Conservation (phyloP, 1,140 invertebrate genomes). For the Dendrolimus kikuchii region DNA sequence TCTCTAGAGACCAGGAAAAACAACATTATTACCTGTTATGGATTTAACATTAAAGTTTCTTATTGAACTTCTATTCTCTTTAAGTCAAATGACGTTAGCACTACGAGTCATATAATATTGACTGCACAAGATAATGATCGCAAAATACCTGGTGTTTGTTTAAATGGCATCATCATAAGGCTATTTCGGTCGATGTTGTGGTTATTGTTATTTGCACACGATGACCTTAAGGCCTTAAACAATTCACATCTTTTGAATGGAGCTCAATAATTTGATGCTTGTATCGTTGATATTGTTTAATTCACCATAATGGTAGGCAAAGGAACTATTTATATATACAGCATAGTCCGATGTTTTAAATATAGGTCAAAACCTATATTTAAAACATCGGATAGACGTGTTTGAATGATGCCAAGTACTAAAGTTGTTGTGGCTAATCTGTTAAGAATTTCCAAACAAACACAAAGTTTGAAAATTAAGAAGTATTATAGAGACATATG, state of each 20-base stretch:
- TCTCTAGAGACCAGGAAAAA: too few relatives aligned
- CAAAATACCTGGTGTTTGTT: slow-evolving; percentile 11
- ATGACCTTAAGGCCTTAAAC: slow-evolving; percentile 20
- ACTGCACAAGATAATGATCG: slow-evolving; percentile 8
- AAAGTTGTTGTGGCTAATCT: too few relatives aligned
- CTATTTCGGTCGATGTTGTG: slow-evolving; percentile 26
- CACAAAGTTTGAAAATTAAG: too few relatives aligned
- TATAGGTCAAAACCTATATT: too few relatives aligned
- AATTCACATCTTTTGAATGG: slow-evolving; percentile 7
- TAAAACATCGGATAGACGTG: too few relatives aligned
- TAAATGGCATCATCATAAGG: slow-evolving; percentile 22
- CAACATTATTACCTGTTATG: too few relatives aligned
- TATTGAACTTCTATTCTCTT: too few relatives aligned
- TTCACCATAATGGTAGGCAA: neutral
- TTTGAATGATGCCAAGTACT: too few relatives aligned
- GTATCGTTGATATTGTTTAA: neutral
- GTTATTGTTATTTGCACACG: slow-evolving; percentile 8
- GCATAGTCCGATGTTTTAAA: neutral
- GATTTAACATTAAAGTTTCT: too few relatives aligned
- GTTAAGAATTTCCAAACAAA: too few relatives aligned
- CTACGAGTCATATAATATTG: neutral
- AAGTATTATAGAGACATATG: too few relatives aligned
- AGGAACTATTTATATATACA: neutral
- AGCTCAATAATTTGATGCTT: neutral
- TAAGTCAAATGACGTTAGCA: too few relatives aligned